Evolutionary conservation across 2,113 vertebrate species (phyloP).

Genomic region (Strix aluco): DNA sequence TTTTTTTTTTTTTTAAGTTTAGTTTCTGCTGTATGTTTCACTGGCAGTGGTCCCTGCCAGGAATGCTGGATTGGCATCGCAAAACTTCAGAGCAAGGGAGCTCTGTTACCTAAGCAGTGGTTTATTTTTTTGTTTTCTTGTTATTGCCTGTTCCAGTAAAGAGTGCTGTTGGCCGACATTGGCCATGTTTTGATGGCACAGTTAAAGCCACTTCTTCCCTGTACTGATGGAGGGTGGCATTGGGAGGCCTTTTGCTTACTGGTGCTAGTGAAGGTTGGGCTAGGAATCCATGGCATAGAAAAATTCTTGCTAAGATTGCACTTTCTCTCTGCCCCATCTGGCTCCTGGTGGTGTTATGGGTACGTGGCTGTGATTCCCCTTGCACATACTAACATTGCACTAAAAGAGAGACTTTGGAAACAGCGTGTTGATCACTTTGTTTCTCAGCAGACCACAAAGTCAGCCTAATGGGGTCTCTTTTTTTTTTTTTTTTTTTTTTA

Average conservation of each 20-base stretch:
- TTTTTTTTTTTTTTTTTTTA: background rate
- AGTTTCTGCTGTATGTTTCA: background rate
- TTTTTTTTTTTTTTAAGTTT: background rate
- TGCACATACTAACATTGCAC: constrained; percentile 63
- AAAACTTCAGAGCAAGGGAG: background rate
- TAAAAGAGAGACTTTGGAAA: constrained; percentile 65
- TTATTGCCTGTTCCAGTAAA: background rate
- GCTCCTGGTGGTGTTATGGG: constrained; percentile 50
- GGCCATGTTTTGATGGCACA: background rate
- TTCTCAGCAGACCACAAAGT: constrained; percentile 42
- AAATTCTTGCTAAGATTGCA: constrained; percentile 61
- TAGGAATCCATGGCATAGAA: constrained; percentile 50
- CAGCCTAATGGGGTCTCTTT: constrained; percentile 4
- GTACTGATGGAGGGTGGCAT: background rate
- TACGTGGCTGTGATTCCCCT: constrained; percentile 60
- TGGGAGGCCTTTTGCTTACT: constrained; percentile 26
- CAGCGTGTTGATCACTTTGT: constrained; percentile 68
- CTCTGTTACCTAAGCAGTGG: background rate
- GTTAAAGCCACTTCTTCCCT: background rate
- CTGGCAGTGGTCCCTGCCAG: background rate
- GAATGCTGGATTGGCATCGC: background rate
- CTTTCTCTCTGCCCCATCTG: constrained; percentile 59
- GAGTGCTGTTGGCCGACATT: background rate
- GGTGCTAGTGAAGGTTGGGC: constrained; percentile 44
- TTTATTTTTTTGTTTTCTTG: background rate